Evolutionary conservation across 2,797 vertebrate species (phyloP).

Genomic region (Sebastolobus alascanus): DNA sequence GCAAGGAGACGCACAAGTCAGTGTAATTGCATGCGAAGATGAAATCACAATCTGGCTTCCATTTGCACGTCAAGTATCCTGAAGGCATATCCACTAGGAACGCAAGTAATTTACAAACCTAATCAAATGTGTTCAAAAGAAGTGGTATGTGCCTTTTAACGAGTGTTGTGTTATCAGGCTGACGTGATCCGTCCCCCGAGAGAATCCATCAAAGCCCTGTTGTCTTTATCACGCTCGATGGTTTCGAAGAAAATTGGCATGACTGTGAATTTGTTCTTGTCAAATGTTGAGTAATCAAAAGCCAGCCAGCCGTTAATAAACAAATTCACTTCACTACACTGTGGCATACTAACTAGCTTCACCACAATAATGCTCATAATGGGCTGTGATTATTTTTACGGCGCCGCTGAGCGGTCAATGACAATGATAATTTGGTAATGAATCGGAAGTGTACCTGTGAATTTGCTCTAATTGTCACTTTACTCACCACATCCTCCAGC

Average conservation of each 20-base stretch:
- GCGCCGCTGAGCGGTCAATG: slow-evolving; percentile 62
- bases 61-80: slow-evolving; percentile 53
- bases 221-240: slow-evolving; percentile 75
- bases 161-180: slow-evolving; percentile 68
- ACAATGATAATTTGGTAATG: slow-evolving; percentile 73
- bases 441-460: slow-evolving; percentile 68
- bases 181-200: slow-evolving; percentile 78
- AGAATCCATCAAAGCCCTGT: slow-evolving; percentile 75
- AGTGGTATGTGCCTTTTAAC: slow-evolving; percentile 68
- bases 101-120: slow-evolving; percentile 71
- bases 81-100: slow-evolving; percentile 66
- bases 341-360: slow-evolving; percentile 74
- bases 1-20: slow-evolving; percentile 33
- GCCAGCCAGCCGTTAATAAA: slow-evolving; percentile 79
- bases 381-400: slow-evolving; percentile 72
- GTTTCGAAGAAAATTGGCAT: slow-evolving; percentile 76
- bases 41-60: slow-evolving; percentile 50
- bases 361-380: slow-evolving; percentile 67
- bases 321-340: slow-evolving; percentile 66
- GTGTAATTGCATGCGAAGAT: slow-evolving; percentile 31
- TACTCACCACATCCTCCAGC: slow-evolving; percentile 47
- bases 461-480: slow-evolving; percentile 71
- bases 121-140: slow-evolving; percentile 78
- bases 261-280: slow-evolving; percentile 83
- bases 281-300: slow-evolving; percentile 81